phyloP scores from a whole-genome alignment of 37 sponge, comb jelly and placozoan species.

The Beroe forskalii region DNA sequence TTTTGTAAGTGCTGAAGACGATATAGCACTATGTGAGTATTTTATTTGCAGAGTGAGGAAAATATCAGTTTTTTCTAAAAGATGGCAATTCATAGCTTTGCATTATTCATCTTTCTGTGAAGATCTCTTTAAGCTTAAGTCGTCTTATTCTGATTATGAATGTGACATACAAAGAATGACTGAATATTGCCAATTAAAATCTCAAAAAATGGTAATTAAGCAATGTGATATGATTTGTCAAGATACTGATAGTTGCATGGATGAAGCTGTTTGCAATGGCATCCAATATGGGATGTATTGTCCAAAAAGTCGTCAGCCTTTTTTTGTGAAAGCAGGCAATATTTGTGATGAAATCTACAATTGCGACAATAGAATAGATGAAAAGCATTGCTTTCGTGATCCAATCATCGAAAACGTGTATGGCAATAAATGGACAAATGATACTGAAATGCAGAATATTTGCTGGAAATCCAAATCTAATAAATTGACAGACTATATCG shows the following conservation, averaged over 20 bases:
- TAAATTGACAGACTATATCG: not conserved
- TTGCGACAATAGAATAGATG: not conserved
- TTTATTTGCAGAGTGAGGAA: not conserved
- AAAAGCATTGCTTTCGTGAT: not conserved
- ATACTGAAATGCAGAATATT: not conserved
- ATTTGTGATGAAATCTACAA: not conserved
- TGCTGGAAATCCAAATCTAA: no score
- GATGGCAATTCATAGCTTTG: not conserved
- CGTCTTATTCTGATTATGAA: not conserved
- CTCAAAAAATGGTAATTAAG: not conserved
- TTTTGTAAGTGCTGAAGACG: no score
- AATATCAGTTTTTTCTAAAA: not conserved
- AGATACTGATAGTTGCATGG: not conserved
- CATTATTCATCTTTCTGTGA: no score
- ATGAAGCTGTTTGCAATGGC: not conserved
- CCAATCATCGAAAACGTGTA: not conserved
- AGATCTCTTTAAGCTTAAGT: no score
- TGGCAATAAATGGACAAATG: not conserved
- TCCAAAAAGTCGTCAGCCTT: not conserved
- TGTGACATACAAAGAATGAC: not conserved
- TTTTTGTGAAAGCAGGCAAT: not conserved
- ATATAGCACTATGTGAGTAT: no score
- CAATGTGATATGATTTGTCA: not conserved
- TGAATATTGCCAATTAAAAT: not conserved
- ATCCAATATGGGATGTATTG: not conserved